Evolutionary conservation across 2,113 vertebrate species (phyloP).

Genomic region (Onychostruthus taczanowskii): DNA sequence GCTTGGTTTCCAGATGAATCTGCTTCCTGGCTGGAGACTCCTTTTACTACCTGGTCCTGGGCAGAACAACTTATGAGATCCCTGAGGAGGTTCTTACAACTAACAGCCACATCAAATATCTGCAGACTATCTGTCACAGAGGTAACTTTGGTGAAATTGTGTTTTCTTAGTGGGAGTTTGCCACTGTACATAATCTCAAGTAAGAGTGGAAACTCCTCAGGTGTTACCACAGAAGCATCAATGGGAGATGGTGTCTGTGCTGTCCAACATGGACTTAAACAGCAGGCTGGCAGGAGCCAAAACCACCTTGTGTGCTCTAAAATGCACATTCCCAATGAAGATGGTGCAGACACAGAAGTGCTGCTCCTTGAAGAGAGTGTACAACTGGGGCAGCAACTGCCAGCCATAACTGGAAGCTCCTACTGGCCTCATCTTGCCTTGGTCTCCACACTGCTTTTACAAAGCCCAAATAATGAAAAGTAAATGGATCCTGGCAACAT

Average conservation of each 20-base stretch:
- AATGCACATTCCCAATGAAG: conserved; percentile 75
- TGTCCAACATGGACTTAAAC: conserved; percentile 83
- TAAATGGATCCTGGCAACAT: not conserved
- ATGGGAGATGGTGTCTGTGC: conserved; percentile 86
- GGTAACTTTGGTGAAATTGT: conserved; percentile 83
- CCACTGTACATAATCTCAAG: conserved; percentile 87
- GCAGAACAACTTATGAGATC: conserved; percentile 73
- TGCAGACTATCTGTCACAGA: conserved; percentile 86
- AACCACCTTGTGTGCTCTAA: conserved; percentile 85
- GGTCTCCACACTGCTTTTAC: not conserved
- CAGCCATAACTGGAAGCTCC: conserved; percentile 83
- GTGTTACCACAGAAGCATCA: conserved; percentile 78
- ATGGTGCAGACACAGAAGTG: conserved; percentile 88
- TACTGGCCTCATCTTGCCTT: not conserved
- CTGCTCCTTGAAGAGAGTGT: conserved; percentile 80
- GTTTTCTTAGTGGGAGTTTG: conserved; percentile 82
- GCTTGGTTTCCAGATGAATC: not conserved
- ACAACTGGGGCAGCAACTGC: conserved; percentile 87
- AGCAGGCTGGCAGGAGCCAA: conserved; percentile 88
- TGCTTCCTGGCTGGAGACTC: conserved; percentile 3
- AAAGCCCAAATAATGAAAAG: not conserved
- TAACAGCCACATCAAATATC: conserved; percentile 90
- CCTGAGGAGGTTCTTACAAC: conserved; percentile 84
- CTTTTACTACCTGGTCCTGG: conserved; percentile 20
- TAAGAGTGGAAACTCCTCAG: conserved; percentile 84